Evolutionary conservation across 2,888 invertebrate species (phyloP).

Genomic region (Metallyticus violacea): DNA sequence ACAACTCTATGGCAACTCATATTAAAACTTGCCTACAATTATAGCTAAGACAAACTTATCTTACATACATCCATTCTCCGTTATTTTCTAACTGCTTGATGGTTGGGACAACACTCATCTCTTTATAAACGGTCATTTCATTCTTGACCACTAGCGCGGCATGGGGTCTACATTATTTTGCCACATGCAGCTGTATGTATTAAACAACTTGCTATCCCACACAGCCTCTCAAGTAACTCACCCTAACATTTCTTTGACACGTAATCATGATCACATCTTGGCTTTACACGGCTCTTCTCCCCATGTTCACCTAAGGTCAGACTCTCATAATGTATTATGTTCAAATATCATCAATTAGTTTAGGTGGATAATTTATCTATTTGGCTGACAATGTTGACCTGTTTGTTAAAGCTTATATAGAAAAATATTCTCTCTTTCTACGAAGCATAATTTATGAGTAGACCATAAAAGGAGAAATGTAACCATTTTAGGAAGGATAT

Average conservation of each 20-base stretch:
- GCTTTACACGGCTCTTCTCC: neutral
- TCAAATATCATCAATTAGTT: neutral
- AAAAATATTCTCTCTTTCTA: no score
- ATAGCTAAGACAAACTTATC: no score
- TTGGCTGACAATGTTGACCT: neutral
- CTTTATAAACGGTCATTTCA: neutral
- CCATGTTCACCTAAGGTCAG: neutral
- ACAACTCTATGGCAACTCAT: no score
- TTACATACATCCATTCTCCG: neutral
- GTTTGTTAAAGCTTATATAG: no score
- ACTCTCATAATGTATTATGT: neutral
- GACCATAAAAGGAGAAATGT: no score
- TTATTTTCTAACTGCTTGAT: no score
- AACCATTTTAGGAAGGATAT: no score
- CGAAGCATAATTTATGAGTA: no score
- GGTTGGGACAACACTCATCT: neutral
- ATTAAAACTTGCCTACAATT: no score
- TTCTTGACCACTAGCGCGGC: neutral
- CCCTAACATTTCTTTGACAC: neutral
- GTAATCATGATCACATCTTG: neutral
- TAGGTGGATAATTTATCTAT: neutral
- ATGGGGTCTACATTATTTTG: neutral
- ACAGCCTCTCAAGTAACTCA: neutral
- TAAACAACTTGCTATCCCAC: neutral
- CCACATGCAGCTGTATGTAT: neutral